Base-by-base conservation (phyloP, 2,113 vertebrate species). In the Podiceps cristatus region DNA sequence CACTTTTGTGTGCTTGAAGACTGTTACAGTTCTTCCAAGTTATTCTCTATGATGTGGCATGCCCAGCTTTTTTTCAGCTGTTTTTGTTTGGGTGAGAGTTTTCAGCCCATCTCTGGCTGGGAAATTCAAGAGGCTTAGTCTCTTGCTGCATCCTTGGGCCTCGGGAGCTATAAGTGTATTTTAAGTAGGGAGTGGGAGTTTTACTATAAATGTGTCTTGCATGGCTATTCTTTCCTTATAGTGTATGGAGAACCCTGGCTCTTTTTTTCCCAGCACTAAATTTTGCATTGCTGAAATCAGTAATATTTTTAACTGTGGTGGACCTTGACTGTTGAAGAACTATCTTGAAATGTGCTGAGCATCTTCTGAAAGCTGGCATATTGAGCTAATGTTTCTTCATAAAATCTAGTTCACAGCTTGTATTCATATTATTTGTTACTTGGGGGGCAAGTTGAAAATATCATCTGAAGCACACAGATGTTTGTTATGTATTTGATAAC, bases 31-130 rank as follows among this genome's bases (percentile, higher is more conserved):
- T 95, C 27, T 37, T 78, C 11, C 18, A 33, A 14, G 13, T 58
- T 83, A 31, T 53, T 22, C 24, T 49, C 19, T 59, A 3, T 71
- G 16, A 9, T 47, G 24, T 0, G 50, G n/a, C 0, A 7, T 79
- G 29, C 9, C 10, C 14, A 56, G 11, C 2, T 24, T 55, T 78
- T 63, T 78, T 63, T 20, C 50, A 50, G 9, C 7, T 27, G 37
- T 79, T 74, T 79, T 59, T 37, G 2, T 27, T 56, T 74, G 22
- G 11, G 3, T 50, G 42, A 40, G 19, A 68, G 19, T 92, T 64
- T 82, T 49, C 23, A 60, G 10, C 37, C 11, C 17, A 80, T 47
- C 24, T 53, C 23, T 77, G 47, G 5, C 58, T 60, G 31, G 20
- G 27, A 74, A 33, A 10, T 49, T 37, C 10, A 53, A 44, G 53